These are phyloP conservation scores for Scaptomyza polygonia DNA, from an alignment of 2,888 invertebrate species.

Conservation along the genomic window DNA sequence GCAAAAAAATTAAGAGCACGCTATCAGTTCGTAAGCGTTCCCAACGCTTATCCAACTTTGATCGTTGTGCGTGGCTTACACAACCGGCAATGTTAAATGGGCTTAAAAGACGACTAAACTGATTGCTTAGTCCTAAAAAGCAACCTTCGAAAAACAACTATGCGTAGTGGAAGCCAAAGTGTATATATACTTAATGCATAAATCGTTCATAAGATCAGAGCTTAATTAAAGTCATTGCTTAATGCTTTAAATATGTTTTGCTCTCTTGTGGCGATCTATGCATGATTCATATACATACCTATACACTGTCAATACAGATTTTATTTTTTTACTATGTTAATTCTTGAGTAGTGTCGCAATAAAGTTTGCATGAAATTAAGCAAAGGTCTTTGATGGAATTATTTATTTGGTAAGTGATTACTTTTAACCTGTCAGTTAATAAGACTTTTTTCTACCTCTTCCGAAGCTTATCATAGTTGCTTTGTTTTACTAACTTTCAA, in stretches of 20 bases:
- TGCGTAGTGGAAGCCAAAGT: neutral
- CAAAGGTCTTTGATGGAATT: too few species aligned
- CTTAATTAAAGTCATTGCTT: neutral
- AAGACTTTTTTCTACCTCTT: too few species aligned
- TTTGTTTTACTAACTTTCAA: neutral
- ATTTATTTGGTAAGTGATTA: too few species aligned
- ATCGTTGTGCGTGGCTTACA: constrained; percentile 6
- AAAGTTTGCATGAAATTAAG: neutral
- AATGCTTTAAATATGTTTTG: neutral
- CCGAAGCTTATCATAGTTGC: neutral
- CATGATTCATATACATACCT: neutral
- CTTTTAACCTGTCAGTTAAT: too few species aligned
- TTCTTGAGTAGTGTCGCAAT: neutral
- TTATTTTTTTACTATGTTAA: neutral
- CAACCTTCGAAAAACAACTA: neutral
- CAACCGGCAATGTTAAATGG: neutral
- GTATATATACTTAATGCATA: neutral
- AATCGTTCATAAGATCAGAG: constrained; percentile 1
- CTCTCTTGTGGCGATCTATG: constrained; percentile 1
- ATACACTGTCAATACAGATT: neutral
- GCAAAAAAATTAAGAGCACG: neutral
- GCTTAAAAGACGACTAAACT: constrained; percentile 10
- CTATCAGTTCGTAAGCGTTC: neutral
- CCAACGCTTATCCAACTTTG: neutral
- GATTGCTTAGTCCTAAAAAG: neutral